Evolutionary conservation across 2,113 vertebrate genomes (phyloP), one percentile per base, ranked within the genome.

Genomic region (Cyanoramphus novaezelandiae): DNA sequence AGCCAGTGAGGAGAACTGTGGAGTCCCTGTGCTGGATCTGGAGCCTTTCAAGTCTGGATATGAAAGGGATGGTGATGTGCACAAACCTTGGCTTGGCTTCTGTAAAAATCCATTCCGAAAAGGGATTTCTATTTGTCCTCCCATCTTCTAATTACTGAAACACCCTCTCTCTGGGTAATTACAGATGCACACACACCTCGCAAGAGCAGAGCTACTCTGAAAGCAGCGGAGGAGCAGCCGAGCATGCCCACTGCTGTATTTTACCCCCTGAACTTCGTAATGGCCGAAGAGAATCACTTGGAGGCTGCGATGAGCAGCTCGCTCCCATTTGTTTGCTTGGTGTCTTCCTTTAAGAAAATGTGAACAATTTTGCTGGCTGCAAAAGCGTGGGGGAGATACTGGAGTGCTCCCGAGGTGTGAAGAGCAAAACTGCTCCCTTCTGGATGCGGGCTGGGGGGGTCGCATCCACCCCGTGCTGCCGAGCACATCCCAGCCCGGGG

Each of bases 181-280:
- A 33, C 49, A 72, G 31, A 70, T 14, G n/a, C 24, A 19, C 20
- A 6, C 20, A 1, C n/a, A 29, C 33, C 57, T 41, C 27, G 10
- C 29, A 2, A 29, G 49, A 65, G 90, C 75, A n/a, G 70, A 75
- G 64, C 57, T 62, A 6, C 50, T 83, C 52, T 20, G 57, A 15
- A 49, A 17, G 75, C 85, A 44, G 87, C 62, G 63, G 78, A 43
- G 74, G 67, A 64, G 84, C 87, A 63, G 79, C 67, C 16, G 2
- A 59, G 46, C 0, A 0, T 49, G 13, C 55, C 43, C 33, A 3
- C 27, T 75, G 27, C 81, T 55, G 0, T 1, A 0, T 76, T 68
- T 72, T 10, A 64, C 43, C 63, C 82, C 74, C 50, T 76, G 79
- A 46, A 59, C 57, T 53, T 29, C 62, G 2, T 1, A 41, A 37